These are phyloP conservation scores for Hippocampus comes DNA, from an alignment of 2,113 vertebrate species.

Conservation along the genomic window DNA sequence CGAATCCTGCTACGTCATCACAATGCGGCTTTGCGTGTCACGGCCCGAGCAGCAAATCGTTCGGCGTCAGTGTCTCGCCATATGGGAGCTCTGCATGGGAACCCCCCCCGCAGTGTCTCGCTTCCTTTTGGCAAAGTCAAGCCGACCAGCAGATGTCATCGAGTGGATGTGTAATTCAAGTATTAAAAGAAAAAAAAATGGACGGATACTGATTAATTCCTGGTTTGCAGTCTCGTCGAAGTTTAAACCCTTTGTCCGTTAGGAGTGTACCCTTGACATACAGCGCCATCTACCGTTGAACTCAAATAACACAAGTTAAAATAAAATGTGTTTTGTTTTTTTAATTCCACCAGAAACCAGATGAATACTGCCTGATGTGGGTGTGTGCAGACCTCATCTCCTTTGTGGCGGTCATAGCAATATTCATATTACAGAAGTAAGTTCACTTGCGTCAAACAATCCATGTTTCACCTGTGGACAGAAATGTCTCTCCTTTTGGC, in stretches of 20 bases:
- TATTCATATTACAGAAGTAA: constrained; percentile 98
- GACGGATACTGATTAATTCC: not conserved
- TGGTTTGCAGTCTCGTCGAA: not conserved
- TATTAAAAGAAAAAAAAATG: not conserved
- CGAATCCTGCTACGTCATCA: constrained; percentile 16
- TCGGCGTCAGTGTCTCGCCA: constrained; percentile 1
- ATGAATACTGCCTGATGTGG: constrained; percentile 89
- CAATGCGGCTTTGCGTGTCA: constrained; percentile 2
- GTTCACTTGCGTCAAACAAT: constrained; percentile 48
- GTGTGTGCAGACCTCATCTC: constrained; percentile 88
- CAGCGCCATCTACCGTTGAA: constrained; percentile 51
- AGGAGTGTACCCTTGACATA: not conserved
- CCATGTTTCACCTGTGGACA: not conserved
- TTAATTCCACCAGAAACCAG: constrained; percentile 73
- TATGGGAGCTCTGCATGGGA: constrained; percentile 27
- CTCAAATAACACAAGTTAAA: not conserved
- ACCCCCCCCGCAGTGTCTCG: constrained; percentile 1
- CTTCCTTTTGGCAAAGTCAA: constrained; percentile 14
- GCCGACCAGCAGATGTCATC: not conserved
- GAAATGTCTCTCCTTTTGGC: not conserved
- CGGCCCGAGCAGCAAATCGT: not conserved
- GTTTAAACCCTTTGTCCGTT: not conserved
- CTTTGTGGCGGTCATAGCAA: constrained; percentile 83
- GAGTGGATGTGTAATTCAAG: not conserved
- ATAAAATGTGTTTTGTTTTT: too few species aligned